Conservation (phyloP, 1,140 invertebrate species). For the Drosophila nigromelanica region DNA sequence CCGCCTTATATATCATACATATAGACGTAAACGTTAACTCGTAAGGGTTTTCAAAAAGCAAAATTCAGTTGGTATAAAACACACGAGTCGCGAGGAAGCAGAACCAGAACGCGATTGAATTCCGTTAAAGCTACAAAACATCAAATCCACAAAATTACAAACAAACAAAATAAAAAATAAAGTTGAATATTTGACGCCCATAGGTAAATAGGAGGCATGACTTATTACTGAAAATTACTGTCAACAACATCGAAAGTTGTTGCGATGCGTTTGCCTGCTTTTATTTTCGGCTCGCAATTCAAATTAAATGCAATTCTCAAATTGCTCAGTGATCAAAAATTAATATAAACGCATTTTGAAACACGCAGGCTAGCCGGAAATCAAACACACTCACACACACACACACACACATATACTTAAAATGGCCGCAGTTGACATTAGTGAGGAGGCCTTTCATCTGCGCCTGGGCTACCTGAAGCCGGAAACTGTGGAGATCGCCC, state of each 20-base stretch:
- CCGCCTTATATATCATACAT: conserved; percentile 30
- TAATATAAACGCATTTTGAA: conserved; percentile 53
- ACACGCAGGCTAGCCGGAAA: conserved; percentile 56
- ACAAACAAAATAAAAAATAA: too few species aligned
- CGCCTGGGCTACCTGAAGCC: conserved; percentile 72
- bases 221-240: conserved; percentile 42
- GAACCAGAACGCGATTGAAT: conserved; percentile 49
- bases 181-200: conserved; percentile 31
- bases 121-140: conserved; percentile 36
- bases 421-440: conserved; percentile 61
- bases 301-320: conserved; percentile 6
- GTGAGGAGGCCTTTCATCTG: conserved; percentile 78
- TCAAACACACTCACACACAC: conserved; percentile 6
- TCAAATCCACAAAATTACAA: conserved; percentile 23
- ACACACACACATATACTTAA: conserved; percentile 17
- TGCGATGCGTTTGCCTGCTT: conserved; percentile 7
- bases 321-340: conserved; percentile 32
- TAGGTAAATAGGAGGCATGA: conserved; percentile 47
- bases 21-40: conserved; percentile 69
- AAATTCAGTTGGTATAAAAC: conserved; percentile 77
- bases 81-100: conserved; percentile 74
- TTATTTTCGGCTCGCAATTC: background rate
- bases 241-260: conserved; percentile 28
- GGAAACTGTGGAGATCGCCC: conserved; percentile 86
- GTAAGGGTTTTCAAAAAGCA: conserved; percentile 77